These are phyloP conservation scores for Diabrotica balteata DNA, from an alignment of 2,888 invertebrate species.

Conservation along the genomic window DNA sequence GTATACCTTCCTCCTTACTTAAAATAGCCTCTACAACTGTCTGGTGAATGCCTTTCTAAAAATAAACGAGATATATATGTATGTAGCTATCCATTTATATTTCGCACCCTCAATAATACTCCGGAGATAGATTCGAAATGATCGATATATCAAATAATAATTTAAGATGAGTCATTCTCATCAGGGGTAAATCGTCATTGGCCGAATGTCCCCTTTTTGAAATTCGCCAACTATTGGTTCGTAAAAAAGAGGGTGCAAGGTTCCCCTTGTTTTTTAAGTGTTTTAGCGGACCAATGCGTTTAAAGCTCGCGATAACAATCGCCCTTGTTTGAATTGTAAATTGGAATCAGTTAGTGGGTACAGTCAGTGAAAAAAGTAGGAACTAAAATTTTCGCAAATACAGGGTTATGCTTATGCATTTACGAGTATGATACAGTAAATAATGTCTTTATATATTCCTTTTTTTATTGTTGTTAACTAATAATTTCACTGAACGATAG, in stretches of 20 bases:
- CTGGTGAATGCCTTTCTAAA: too few species aligned
- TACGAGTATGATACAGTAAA: too few species aligned
- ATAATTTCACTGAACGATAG: too few species aligned
- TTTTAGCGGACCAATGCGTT: conserved; percentile 53
- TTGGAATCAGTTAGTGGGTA: conserved; percentile 6
- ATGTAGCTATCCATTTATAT: background rate
- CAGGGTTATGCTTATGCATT: background rate
- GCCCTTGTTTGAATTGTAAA: conserved; percentile 28
- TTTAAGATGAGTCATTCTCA: conserved; percentile 47
- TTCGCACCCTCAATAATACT: conserved; percentile 16
- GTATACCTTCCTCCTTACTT: too few species aligned
- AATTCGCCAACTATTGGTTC: conserved; percentile 51
- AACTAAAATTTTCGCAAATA: background rate
- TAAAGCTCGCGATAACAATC: conserved; percentile 21
- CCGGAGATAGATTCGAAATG: conserved; percentile 15
- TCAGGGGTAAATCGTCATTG: conserved; percentile 45
- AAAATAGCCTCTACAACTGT: too few species aligned
- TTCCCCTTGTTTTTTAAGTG: conserved; percentile 55
- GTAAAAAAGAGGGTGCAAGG: conserved; percentile 51
- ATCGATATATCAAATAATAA: conserved; percentile 34
- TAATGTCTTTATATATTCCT: too few species aligned
- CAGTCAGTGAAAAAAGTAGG: conserved; percentile 4
- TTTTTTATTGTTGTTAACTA: too few species aligned
- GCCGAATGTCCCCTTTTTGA: conserved; percentile 48
- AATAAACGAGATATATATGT: too few species aligned